Base-by-base conservation (phyloP, 1,140 invertebrate genomes). In the Megalopta genalis region DNA sequence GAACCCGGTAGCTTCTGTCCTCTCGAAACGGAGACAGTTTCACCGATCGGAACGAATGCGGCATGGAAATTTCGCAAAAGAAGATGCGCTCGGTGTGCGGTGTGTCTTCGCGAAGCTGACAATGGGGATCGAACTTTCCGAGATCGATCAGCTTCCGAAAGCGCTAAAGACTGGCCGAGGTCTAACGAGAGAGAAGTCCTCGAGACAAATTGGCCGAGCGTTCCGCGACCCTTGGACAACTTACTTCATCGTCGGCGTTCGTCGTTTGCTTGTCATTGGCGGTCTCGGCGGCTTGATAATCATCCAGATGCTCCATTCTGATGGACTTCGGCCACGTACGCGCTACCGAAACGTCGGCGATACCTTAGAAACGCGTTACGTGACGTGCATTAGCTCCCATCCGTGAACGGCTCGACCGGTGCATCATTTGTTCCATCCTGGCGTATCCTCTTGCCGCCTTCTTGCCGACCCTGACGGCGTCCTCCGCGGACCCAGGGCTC, bases 331-430 rank as follows among this genome's bases (percentile, higher is more conserved):
- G 69, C 37, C 76, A 69, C 75, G 77, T 81, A 65, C 62, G 63
- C 64, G 59, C 62, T 81, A 87, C 62, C 83, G 69, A 84, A 85
- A 87, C 81, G 39, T 80, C 81, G 70, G 52, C 59, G 89, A 90
- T 84, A 87, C 88, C 88, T 88, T 90, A 90, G 71, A 90, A 90
- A 71, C 63, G 74, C 72, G 80, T 90, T 88, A 88, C 85, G 88
- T 88, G 85, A 89, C 77, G 63, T 86, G 84, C 66, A 90, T 90
- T 88, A 87, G 82, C 80, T 71, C 76, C 84, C 60, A 57, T 71
- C 75, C 68, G 76, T 69, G 46, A 73, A 54, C 37, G 66, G 64
- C 77, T 65, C 77, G 27, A 81, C n/a, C 63, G 49, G 70, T 67
- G 72, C 62, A 62, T 60, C 46, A 78, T 66, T 65, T 63, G 80